These are phyloP conservation scores for Mycogona germanica DNA, from an alignment of 2,888 invertebrate species.

Conservation along the genomic window DNA sequence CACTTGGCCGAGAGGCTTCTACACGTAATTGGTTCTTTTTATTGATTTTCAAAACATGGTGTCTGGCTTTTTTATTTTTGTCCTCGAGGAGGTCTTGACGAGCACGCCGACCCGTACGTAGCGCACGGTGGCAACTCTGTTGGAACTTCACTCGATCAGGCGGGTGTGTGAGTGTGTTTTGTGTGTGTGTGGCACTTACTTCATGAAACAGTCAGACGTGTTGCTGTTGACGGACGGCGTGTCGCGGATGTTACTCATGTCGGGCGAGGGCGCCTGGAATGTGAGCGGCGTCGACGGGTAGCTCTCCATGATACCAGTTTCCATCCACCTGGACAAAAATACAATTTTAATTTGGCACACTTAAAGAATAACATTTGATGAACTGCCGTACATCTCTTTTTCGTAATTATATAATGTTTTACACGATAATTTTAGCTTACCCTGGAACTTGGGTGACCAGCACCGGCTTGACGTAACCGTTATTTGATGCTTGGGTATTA, in stretches of 20 bases:
- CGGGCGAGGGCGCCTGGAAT: constrained; percentile 20
- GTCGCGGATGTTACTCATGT: constrained; percentile 17
- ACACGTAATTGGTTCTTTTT: too few species aligned
- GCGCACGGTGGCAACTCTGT: too few species aligned
- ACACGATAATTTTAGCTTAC: constrained; percentile 27
- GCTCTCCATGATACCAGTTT: constrained; percentile 16
- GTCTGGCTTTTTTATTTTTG: too few species aligned
- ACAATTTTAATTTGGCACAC: not conserved
- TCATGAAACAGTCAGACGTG: constrained; percentile 18
- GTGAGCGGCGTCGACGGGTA: constrained; percentile 20
- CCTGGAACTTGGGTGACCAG: constrained; percentile 72
- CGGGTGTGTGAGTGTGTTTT: too few species aligned
- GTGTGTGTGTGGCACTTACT: constrained; percentile 22
- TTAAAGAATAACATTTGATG: too few species aligned
- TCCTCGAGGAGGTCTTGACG: too few species aligned
- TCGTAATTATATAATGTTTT: too few species aligned
- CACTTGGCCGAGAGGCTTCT: too few species aligned
- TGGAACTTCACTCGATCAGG: too few species aligned
- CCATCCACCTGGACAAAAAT: constrained; percentile 4
- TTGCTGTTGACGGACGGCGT: constrained; percentile 21
- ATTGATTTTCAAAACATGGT: too few species aligned
- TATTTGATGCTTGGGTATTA: constrained; percentile 42
- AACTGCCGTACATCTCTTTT: too few species aligned
- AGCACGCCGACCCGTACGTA: too few species aligned
- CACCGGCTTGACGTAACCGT: constrained; percentile 76